Conservation (phyloP, 1,140 invertebrate genomes). For the Marisa cornuarietis region DNA sequence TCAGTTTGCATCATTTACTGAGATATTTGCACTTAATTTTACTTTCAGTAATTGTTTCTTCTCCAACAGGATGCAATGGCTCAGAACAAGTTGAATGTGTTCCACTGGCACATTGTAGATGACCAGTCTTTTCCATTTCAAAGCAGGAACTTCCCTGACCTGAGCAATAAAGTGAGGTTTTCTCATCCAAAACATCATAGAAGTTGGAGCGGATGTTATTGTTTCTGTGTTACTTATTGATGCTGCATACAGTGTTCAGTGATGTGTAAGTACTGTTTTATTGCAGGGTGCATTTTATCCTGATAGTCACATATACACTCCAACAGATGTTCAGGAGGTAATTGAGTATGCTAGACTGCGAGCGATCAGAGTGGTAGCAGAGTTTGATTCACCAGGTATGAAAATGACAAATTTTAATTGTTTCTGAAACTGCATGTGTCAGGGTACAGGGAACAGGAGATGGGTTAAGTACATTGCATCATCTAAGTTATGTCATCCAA, state of each 20-base stretch:
- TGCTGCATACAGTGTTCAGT: not conserved
- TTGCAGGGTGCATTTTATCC: constrained; percentile 63
- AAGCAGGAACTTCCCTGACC: constrained; percentile 77
- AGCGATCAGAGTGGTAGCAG: constrained; percentile 88
- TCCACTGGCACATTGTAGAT: constrained; percentile 95
- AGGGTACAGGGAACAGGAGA: too few species aligned
- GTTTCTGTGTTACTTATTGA: too few species aligned
- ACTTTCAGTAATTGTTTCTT: not conserved
- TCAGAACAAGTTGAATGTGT: constrained; percentile 90
- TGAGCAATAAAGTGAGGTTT: constrained; percentile 58
- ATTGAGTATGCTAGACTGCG: constrained; percentile 81
- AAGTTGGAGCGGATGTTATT: not conserved
- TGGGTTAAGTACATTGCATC: not conserved
- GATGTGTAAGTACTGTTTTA: not conserved
- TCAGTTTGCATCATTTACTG: too few species aligned
- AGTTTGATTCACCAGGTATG: constrained; percentile 91
- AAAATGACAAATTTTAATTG: not conserved
- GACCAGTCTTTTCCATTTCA: constrained; percentile 90
- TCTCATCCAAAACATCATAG: not conserved
- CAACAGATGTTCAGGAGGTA: constrained; percentile 73
- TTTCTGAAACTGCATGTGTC: not conserved
- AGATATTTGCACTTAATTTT: too few species aligned
- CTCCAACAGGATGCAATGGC: constrained; percentile 74
- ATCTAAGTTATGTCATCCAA: too few species aligned
- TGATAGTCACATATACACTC: constrained; percentile 76